phyloP scores from a whole-genome alignment of 2,113 vertebrate species.

The Falco punctatus region DNA sequence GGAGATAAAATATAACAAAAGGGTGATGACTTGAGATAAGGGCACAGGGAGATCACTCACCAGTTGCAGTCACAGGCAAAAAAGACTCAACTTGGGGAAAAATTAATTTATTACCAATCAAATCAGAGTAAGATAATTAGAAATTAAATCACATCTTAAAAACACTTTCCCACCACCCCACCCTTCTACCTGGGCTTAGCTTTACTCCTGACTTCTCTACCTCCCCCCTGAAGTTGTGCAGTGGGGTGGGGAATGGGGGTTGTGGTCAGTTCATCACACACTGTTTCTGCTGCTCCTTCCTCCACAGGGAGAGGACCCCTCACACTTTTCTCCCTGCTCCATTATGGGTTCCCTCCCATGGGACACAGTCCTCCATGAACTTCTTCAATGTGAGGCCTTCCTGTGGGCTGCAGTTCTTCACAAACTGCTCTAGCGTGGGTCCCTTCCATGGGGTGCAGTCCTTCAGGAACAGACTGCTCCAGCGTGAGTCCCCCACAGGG shows the following conservation, averaged over 20 bases:
- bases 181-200: neutral
- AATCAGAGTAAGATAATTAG: neutral
- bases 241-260: neutral
- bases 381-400: neutral
- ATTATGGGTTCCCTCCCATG: too few species aligned
- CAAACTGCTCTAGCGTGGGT: neutral
- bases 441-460: neutral
- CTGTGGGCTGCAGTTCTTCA: neutral
- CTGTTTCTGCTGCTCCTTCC: neutral
- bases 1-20: neutral
- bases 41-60: neutral
- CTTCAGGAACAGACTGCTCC: neutral
- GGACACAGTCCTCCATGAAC: neutral
- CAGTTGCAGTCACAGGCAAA: neutral
- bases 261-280: too few species aligned
- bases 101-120: neutral
- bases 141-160: neutral
- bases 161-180: neutral
- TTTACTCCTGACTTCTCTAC: neutral
- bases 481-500: accelerated
- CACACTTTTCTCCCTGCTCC: too few species aligned
- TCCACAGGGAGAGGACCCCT: neutral
- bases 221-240: neutral
- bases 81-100: neutral
- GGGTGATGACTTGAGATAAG: neutral